A percentile compares a stretch with the other conserved stretches of the same genome.
These are phyloP conservation scores for Tetragonula carbonaria DNA, from an alignment of 2,888 invertebrate species.

Conservation along the genomic window DNA sequence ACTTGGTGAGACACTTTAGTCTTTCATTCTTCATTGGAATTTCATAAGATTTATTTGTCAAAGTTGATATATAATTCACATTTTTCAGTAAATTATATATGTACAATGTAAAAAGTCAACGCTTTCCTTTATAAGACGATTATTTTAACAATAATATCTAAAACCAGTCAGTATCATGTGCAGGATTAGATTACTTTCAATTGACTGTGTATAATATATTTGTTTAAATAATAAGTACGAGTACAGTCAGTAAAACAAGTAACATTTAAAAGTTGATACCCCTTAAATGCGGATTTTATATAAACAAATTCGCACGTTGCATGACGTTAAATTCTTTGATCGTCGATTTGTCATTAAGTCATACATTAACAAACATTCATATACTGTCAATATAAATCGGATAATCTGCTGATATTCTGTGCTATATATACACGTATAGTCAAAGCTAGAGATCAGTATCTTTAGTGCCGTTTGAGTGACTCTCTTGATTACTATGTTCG, in stretches of 20 bases:
- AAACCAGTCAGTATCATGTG: neutral
- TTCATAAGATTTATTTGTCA: neutral
- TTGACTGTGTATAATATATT: too few relatives aligned
- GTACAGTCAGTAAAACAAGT: too few relatives aligned
- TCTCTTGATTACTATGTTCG: conserved; percentile 13
- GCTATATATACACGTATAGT: neutral
- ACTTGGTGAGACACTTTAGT: neutral
- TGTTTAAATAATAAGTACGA: too few relatives aligned
- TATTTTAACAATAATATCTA: neutral
- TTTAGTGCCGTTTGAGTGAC: neutral
- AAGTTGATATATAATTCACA: neutral
- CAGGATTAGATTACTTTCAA: neutral
- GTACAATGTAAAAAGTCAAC: too few relatives aligned
- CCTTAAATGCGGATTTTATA: too few relatives aligned
- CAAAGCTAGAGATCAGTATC: conserved; percentile 1
- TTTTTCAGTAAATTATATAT: too few relatives aligned
- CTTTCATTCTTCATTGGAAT: neutral
- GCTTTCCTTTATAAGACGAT: too few relatives aligned
- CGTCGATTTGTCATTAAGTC: neutral
- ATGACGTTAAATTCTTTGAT: too few relatives aligned
- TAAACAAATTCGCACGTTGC: too few relatives aligned
- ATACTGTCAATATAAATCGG: neutral
- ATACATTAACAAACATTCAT: neutral
- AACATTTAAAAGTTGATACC: too few relatives aligned
- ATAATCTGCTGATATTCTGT: neutral